Conservation (phyloP, 2,888 invertebrate species). For the Amitus sp. region DNA sequence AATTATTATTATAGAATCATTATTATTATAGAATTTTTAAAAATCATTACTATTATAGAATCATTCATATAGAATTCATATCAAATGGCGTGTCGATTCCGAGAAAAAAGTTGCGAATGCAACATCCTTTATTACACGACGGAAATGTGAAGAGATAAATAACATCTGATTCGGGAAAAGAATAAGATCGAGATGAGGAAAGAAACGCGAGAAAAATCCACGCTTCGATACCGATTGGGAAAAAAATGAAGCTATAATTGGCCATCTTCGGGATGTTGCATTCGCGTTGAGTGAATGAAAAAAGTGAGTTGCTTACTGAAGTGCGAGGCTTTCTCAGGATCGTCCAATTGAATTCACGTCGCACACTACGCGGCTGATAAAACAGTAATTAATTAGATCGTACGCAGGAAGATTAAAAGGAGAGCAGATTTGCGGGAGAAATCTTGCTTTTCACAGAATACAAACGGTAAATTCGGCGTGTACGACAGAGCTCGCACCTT, state of each 20-base stretch:
- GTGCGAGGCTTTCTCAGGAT: constrained; percentile 29
- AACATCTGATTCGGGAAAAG: no score
- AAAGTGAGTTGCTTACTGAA: constrained; percentile 28
- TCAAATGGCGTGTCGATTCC: no score
- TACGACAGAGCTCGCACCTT: constrained; percentile 44
- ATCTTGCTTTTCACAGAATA: constrained; percentile 30
- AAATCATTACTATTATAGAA: no score
- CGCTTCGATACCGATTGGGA: no score
- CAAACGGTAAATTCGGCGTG: constrained; percentile 25
- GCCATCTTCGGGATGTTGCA: constrained; percentile 5
- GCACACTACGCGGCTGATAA: background rate
- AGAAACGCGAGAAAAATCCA: no score
- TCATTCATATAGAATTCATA: no score
- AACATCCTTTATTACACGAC: constrained; percentile 7
- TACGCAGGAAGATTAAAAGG: constrained; percentile 17
- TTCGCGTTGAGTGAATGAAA: background rate
- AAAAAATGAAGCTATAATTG: no score
- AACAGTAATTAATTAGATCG: constrained; percentile 24
- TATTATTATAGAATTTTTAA: no score
- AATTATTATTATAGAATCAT: no score
- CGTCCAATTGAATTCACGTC: constrained; percentile 11
- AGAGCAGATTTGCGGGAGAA: constrained; percentile 26
- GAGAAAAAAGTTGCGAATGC: constrained; percentile 3
- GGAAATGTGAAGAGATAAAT: background rate
- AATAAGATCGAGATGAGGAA: no score